phyloP scores from a whole-genome alignment of 2,797 vertebrate genomes.

The Sternarchorhynchus goeldii region DNA sequence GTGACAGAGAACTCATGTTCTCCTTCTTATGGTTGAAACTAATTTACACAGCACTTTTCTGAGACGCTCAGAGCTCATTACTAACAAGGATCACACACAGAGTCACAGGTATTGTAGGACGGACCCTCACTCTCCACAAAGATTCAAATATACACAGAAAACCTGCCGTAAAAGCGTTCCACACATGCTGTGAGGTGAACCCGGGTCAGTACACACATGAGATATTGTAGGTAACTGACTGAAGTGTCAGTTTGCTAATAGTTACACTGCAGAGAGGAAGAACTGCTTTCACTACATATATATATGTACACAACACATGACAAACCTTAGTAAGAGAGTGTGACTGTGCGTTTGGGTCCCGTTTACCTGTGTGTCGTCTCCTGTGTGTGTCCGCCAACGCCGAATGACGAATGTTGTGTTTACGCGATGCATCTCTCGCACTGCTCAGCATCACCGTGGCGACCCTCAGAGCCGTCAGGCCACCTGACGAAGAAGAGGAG shows the following conservation, averaged over 20 bases:
- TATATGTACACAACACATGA: no score
- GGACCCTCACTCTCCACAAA: constrained; percentile 59
- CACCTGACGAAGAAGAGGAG: constrained; percentile 14
- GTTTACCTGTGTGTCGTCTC: constrained; percentile 45
- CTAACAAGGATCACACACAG: constrained; percentile 70
- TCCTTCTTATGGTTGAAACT: constrained; percentile 79
- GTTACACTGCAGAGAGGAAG: no score
- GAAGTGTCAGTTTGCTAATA: no score
- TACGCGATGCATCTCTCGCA: constrained; percentile 62
- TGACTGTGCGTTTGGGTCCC: neutral
- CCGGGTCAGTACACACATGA: neutral
- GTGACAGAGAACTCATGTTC: neutral
- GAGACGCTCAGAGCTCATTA: constrained; percentile 78
- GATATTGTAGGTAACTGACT: no score
- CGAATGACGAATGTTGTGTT: constrained; percentile 36
- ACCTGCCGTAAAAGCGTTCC: neutral
- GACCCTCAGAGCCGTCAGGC: constrained; percentile 56
- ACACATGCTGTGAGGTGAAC: constrained; percentile 20
- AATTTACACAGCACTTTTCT: constrained; percentile 79
- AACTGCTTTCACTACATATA: no score
- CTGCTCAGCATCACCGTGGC: constrained; percentile 76
- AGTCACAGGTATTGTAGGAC: constrained; percentile 76
- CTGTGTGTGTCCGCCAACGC: neutral
- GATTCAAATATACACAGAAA: neutral
- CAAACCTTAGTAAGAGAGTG: no score